Conservation (phyloP, 2,113 vertebrate species). For the Myiozetetes cayanensis region DNA sequence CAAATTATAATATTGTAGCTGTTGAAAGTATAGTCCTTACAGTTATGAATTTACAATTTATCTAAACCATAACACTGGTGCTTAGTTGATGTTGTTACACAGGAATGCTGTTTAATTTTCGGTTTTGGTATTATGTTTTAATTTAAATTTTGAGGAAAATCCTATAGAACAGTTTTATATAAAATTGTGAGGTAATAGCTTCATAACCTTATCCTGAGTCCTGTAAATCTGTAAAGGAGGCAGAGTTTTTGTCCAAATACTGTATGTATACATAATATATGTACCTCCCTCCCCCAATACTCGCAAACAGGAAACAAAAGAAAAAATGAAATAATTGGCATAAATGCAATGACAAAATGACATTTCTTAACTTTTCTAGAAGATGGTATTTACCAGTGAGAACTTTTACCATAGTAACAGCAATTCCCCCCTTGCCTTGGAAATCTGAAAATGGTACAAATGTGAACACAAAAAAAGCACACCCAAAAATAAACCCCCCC, state of each 20-base stretch:
- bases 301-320: background rate
- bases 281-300: background rate
- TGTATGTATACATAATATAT: background rate
- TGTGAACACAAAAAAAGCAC: background rate
- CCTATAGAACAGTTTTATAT: background rate
- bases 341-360: background rate
- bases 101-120: background rate
- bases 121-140: background rate
- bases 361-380: background rate
- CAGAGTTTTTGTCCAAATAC: background rate
- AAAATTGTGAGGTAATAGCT: background rate
- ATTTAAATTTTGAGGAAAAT: background rate
- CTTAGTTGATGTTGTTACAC: background rate
- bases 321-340: background rate
- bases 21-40: background rate
- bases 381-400: background rate
- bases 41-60: background rate
- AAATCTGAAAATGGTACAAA: background rate
- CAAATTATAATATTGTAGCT: background rate
- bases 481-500: accelerated
- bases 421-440: too few relatives aligned
- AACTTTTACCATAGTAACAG: background rate
- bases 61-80: background rate
- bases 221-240: background rate
- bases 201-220: background rate